phyloP scores from a whole-genome alignment of 2,113 vertebrate species.

The Vimba vimba region DNA sequence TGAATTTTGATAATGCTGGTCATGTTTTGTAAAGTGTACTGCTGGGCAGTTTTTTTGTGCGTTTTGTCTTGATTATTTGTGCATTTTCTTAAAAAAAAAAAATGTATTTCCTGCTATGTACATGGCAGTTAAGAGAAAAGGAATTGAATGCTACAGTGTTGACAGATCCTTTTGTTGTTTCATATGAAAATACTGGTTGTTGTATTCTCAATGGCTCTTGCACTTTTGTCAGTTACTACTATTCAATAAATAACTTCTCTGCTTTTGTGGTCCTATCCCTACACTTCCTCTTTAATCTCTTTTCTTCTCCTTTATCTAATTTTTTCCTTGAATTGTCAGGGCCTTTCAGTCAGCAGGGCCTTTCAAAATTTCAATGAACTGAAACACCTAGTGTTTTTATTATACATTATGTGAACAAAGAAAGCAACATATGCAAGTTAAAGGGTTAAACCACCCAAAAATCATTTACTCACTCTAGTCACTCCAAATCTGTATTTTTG shows the following conservation, averaged over 20 bases:
- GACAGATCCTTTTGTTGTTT: constrained; percentile 55
- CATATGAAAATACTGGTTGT: constrained; percentile 71
- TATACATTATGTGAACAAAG: not conserved
- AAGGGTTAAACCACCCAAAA: not conserved
- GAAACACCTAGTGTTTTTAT: not conserved
- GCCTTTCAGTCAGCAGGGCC: not conserved
- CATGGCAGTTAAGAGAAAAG: constrained; percentile 45
- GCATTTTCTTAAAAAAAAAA: constrained; percentile 60
- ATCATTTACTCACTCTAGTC: too few relatives aligned
- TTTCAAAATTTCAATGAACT: not conserved
- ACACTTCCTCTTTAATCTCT: constrained; percentile 17
- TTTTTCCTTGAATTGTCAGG: not conserved
- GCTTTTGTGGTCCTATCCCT: constrained; percentile 56
- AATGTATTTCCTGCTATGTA: constrained; percentile 40
- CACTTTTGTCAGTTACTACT: constrained; percentile 65
- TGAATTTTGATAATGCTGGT: constrained; percentile 74
- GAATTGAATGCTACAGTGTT: constrained; percentile 50
- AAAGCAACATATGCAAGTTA: not conserved
- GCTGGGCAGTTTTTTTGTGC: constrained; percentile 74
- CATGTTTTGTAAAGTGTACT: constrained; percentile 76
- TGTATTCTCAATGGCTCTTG: constrained; percentile 63
- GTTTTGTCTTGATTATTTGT: constrained; percentile 45
- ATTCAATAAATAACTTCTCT: constrained; percentile 74
- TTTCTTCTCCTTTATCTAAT: not conserved
- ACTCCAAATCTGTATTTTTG: not conserved